Evolutionary conservation across 1,140 invertebrate genomes (phyloP).

Genomic region (Pogonognathellus flavescens): DNA sequence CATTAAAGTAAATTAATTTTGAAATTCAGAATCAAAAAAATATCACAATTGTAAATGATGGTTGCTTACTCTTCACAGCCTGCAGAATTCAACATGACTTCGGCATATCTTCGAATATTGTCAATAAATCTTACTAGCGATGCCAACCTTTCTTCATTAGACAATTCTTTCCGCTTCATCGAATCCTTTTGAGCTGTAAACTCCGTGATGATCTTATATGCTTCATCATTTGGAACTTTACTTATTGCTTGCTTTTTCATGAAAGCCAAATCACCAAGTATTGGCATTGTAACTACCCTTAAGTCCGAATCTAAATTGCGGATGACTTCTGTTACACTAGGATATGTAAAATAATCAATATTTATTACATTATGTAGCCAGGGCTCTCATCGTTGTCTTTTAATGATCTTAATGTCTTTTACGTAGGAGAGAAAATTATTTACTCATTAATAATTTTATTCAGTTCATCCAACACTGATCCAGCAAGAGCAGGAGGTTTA

Average conservation of each 20-base stretch:
- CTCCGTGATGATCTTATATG: neutral
- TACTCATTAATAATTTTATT: no score
- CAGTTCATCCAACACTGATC: no score
- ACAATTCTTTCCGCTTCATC: neutral
- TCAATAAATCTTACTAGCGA: neutral
- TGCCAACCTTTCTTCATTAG: neutral
- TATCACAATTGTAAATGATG: no score
- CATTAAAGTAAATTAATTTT: no score
- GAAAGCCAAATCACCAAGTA: neutral
- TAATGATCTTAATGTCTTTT: no score
- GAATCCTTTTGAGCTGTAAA: neutral
- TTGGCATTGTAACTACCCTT: neutral
- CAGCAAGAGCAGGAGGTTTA: no score
- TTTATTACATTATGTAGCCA: no score
- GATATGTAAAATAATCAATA: no score
- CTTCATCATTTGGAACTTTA: slow-evolving; percentile 7
- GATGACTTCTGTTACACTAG: neutral
- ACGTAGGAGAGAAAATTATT: no score
- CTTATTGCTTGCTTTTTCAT: slow-evolving; percentile 16
- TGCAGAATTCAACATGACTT: slow-evolving; percentile 17
- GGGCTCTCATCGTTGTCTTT: no score
- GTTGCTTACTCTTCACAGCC: slow-evolving; percentile 2
- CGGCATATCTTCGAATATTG: neutral
- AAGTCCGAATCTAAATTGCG: neutral
- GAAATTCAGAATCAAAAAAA: no score